These are phyloP conservation scores for Drosophila pullipes DNA, from an alignment of 2,888 invertebrate genomes.

Conservation along the genomic window DNA sequence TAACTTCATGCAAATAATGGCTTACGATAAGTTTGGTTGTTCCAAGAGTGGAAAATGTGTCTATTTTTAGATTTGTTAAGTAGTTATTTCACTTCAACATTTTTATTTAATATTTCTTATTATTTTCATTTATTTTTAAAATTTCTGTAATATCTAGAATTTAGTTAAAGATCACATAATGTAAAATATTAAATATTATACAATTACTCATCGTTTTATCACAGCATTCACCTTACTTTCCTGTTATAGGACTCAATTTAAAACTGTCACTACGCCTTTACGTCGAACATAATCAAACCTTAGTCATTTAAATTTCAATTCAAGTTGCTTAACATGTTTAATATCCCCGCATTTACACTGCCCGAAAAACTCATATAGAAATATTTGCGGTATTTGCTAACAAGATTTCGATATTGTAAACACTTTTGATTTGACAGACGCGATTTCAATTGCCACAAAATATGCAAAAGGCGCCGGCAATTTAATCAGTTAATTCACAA, in stretches of 20 bases:
- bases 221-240: background rate
- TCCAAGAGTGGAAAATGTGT: background rate
- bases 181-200: background rate
- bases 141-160: background rate
- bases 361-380: constrained; percentile 13
- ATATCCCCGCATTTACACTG: background rate
- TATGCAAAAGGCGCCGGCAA: constrained; percentile 49
- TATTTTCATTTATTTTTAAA: background rate
- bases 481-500: constrained; percentile 22
- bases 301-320: background rate
- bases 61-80: background rate
- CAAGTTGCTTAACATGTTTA: background rate
- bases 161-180: background rate
- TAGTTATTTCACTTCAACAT: background rate
- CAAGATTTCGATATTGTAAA: constrained; percentile 68
- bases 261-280: background rate
- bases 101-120: background rate
- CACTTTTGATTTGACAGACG: constrained; percentile 65
- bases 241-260: no score
- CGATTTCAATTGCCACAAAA: constrained; percentile 52
- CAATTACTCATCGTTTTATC: background rate
- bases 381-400: constrained; percentile 62
- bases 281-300: background rate
- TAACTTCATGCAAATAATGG: background rate
- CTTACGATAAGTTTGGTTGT: background rate